Evolutionary conservation across 2,888 invertebrate species (phyloP), one percentile per base, ranked within the genome.

Genomic region (Agrilus cyanescens): DNA sequence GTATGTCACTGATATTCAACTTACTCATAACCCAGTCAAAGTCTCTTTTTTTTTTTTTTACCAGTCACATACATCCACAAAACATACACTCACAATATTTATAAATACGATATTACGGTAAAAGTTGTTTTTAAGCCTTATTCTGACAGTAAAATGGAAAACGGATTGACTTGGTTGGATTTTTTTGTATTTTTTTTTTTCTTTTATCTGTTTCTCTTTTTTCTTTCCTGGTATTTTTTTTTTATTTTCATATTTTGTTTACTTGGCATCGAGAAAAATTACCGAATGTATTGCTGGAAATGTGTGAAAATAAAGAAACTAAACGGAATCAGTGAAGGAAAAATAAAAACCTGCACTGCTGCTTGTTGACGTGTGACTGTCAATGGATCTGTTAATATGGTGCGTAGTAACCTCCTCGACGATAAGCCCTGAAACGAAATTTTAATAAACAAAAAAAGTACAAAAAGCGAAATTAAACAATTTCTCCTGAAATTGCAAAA

Each of bases 321-420:
- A 53, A 52, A 53, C 48, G 53, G 50, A 51, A 46, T 55, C 54
- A 56, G 56, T 57, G 57, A 58, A 58, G 57, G 54, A 55, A 53
- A 25, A 25, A 53, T 57, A 57, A 57, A 58, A 59, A 57, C 56
- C 59, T 58, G 56, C 55, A 54, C 57, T 57, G 55, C 51, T 49
- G 49, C 49, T 53, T 52, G 49, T 50, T 10, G 41, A 41, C 35
- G 40, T 36, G 16, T 36, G 14, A 52, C 51, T 52, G 50, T 50
- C 49, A 48, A 45, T 41, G 37, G 48, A 46, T 50, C 51, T 48
- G 50, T 80, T 77, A 82, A 75, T 81, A 81, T 54, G 80, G 80
- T 62, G 72, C 71, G 69, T 76, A 81, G 72, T 76, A 81, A 58
- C 65, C 66, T 65, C 79, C 80, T 65, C 82, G 77, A 68, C 80